Conservation (phyloP, 2,113 vertebrate genomes). For the Chinchilla lanigera region DNA sequence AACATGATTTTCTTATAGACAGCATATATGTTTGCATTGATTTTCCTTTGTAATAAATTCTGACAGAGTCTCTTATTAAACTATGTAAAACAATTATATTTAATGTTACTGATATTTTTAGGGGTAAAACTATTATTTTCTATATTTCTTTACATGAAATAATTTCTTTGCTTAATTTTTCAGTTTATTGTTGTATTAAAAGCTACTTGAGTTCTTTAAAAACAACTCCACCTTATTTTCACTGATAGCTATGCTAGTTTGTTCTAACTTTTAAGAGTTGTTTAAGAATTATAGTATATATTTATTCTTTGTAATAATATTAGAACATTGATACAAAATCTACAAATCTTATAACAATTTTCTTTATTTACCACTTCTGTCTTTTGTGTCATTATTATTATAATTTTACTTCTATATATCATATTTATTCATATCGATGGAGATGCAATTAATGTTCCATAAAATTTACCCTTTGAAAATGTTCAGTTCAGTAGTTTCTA, state of each 20-base stretch:
- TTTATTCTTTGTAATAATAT: background rate
- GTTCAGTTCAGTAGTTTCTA: too few species aligned
- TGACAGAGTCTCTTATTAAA: background rate
- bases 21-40: background rate
- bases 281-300: background rate
- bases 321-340: background rate
- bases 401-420: too few species aligned
- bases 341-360: too few species aligned
- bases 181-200: background rate
- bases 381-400: too few species aligned
- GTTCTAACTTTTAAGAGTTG: background rate
- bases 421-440: too few species aligned
- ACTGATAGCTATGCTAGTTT: background rate
- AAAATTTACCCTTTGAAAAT: too few species aligned
- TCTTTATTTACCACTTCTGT: too few species aligned
- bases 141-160: background rate
- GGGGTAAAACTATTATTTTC: background rate
- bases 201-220: background rate
- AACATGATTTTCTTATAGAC: background rate
- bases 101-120: background rate
- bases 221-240: background rate
- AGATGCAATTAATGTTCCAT: too few species aligned
- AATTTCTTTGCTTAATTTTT: background rate
- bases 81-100: background rate
- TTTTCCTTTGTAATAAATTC: background rate